Evolutionary conservation across 2,888 invertebrate genomes (phyloP), one percentile per base, ranked within the genome.

Genomic region (Amorpha juglandis): DNA sequence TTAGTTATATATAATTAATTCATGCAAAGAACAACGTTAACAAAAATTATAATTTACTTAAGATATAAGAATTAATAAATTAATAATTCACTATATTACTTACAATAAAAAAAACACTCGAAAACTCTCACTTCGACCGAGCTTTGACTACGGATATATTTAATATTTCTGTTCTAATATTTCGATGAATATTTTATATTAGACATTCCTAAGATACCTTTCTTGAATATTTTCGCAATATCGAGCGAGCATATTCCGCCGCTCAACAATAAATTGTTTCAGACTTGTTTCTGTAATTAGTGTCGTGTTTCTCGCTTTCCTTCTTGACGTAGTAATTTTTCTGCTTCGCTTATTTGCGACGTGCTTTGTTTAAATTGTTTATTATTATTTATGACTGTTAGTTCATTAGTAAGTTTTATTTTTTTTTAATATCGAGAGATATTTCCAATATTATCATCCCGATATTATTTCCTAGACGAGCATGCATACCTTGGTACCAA

Each of bases 241-340:
- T n/a, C 16, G 27, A 63, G 45, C 42, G 42, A 48, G 47, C 35
- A 35, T 48, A 35, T 70, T 69, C 69, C 67, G 69, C 70, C 71
- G 68, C 69, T 67, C 71, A 52, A 71, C 75, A 73, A 81, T 73
- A 77, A 80, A 82, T 79, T 72, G 71, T 71, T 66, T 65, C 62
- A 71, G 74, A 75, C 72, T 72, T 71, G 72, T 63, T 58, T 64
- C 64, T 72, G 76, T 81, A 81, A 84, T 84, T 83, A 82, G 74
- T 74, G 76, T 72, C 74, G 66, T 74, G 70, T 74, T 70, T 73
- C 51, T 68, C 65, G 64, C 64, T 74, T 69, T 73, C 45, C 68
- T 64, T 62, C 65, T 67, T 71, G 76, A 74, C 74, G 68, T 65
- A 69, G 73, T 76, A 65, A 78, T 80, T 81, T 76, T 77, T 79